These are phyloP conservation scores for Amblyopsis rosae DNA, from an alignment of 2,113 vertebrate genomes.

Conservation along the genomic window DNA sequence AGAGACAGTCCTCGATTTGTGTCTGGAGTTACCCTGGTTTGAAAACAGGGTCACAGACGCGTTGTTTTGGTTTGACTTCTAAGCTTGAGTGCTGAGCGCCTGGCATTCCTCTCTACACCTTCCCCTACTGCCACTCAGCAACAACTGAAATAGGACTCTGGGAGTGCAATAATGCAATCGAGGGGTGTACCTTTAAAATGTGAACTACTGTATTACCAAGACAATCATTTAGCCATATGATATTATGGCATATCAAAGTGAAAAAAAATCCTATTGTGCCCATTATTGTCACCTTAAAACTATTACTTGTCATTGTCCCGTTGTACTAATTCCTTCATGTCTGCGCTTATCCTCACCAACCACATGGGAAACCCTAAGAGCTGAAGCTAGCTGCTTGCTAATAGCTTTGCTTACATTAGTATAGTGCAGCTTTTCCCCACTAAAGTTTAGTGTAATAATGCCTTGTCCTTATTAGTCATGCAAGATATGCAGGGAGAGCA, in stretches of 20 bases:
- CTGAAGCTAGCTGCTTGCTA: constrained; percentile 16
- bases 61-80: too few relatives aligned
- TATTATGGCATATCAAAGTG: constrained; percentile 22
- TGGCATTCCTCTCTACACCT: too few relatives aligned
- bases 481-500: neutral
- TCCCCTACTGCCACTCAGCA: too few relatives aligned
- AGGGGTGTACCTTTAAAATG: neutral
- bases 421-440: constrained; percentile 1
- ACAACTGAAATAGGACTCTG: too few relatives aligned
- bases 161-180: too few relatives aligned
- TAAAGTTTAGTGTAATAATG: constrained; percentile 25
- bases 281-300: constrained; percentile 15
- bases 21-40: neutral
- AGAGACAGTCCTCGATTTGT: neutral
- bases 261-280: constrained; percentile 17
- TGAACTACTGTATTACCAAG: constrained; percentile 1
- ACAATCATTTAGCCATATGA: constrained; percentile 20
- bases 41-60: neutral
- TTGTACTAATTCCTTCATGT: constrained; percentile 35
- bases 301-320: constrained; percentile 31
- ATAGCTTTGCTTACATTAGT: constrained; percentile 14
- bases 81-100: too few relatives aligned
- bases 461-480: constrained; percentile 19
- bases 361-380: constrained; percentile 7
- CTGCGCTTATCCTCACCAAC: constrained; percentile 6